Base-by-base conservation (phyloP, 1,140 invertebrate genomes). In the Zophobas morio region DNA sequence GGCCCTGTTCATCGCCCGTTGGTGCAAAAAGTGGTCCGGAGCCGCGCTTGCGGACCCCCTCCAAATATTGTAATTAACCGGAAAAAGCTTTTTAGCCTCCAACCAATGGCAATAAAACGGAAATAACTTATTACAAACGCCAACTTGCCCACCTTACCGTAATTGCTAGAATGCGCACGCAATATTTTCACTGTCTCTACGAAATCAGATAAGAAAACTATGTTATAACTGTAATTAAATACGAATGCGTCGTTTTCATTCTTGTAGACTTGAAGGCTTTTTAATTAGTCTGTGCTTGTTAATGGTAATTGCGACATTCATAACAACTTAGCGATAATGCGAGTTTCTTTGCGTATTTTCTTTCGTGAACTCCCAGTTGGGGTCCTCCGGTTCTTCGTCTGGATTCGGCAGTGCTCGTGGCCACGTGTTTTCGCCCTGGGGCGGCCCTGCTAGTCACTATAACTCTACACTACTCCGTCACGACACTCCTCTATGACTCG, bases 401-500 rank as follows among this genome's bases (percentile, higher is more conserved):
- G 35, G 6, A 32, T 74, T 79, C 78, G 78, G 72, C 57, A 20
- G 53, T 6, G 33, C 34, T 77, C 78, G 78, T 42, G 47, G 57
- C 75, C 78, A 79, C 78, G 78, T 79, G 78, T 75, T 79, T 79
- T 77, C 71, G 71, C 63, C 78, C 75, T 70, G 56, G 53, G 78
- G 78, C 78, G 60, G 77, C 60, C 70, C 79, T 76, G 51, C 66
- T 76, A 80, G 79, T 73, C 46, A 80, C 79, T 78, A 42, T 66
- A 66, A 66, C 60, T 66, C 60, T 66, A 66, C 60, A 66, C 60
- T 74, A 78, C 76, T 74, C 56, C 49, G 20, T 70, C 56, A 57
- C 51, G 51, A 51, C 70, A 51, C 70, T 70, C 54, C 76, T 74
- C 75, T 78, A 78, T 80, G 75, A 80, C 76, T 80, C 53, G 76